Evolutionary conservation across 2,888 invertebrate species (phyloP).

Genomic region (Xanthia icteritia): DNA sequence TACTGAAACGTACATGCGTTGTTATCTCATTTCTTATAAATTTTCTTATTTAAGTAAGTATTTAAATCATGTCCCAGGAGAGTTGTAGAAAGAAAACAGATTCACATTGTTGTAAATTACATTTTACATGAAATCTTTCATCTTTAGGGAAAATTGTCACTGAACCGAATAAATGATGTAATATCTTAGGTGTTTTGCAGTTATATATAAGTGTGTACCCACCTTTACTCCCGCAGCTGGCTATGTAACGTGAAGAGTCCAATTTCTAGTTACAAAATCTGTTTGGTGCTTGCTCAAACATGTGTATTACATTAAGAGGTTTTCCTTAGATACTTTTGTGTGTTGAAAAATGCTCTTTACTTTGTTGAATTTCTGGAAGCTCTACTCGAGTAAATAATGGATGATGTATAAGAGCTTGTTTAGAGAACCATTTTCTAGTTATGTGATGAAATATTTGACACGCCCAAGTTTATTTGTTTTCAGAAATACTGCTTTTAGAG

Average conservation of each 20-base stretch:
- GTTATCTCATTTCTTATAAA: background rate
- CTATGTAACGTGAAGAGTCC: conserved; percentile 22
- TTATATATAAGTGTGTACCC: background rate
- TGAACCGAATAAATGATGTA: background rate
- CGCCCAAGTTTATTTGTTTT: background rate
- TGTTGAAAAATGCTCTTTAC: conserved; percentile 25
- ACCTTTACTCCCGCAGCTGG: conserved; percentile 10
- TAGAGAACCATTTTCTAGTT: background rate
- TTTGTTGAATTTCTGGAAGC: conserved; percentile 7
- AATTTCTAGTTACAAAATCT: conserved; percentile 51
- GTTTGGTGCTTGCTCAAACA: conserved; percentile 43
- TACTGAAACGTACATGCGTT: background rate
- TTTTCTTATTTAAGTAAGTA: background rate
- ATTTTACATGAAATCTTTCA: background rate
- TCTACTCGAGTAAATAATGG: conserved; percentile 11
- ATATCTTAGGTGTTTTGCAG: background rate
- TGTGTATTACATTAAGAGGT: conserved; percentile 48
- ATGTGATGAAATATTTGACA: conserved; percentile 3
- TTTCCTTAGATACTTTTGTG: conserved; percentile 38
- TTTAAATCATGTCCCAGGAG: background rate
- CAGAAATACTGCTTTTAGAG: background rate
- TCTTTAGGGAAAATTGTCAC: background rate
- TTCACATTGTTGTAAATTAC: conserved; percentile 3
- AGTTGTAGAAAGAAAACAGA: background rate
- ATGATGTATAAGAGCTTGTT: conserved; percentile 2